Evolutionary conservation across 2,797 vertebrate genomes (phyloP), one percentile per base, ranked within the genome.

Genomic region (Smutsia gigantea): DNA sequence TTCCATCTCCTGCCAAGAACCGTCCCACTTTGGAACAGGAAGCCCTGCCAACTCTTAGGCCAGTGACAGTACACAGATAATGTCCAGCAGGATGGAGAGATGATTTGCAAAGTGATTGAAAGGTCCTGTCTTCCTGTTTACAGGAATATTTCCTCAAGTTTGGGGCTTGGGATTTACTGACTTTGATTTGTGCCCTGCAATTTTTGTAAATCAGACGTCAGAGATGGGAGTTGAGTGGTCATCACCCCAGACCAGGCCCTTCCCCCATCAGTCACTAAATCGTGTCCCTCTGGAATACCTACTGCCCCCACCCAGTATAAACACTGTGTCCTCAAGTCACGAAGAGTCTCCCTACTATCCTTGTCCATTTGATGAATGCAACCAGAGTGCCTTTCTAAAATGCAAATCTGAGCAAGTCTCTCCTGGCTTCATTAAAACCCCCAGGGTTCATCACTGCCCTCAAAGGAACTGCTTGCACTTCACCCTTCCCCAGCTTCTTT

Each of bases 1-100:
- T 95, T 51, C 94, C 23, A 7, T 34, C 59, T 86, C 82, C 78
- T 96, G 97, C 94, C 97, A 93, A 90, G 94, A 96, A 51, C 81
- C 34, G 8, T 59, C 72, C 94, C 85, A 92, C 90, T 94, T 94
- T 84, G 95, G 96, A 96, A 97, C 84, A 74, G 39, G 55, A 96
- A 87, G 82, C 78, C 57, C 94, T 90, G 87, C 69, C 94, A 95
- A 64, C 55, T 90, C 27, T 68, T 23, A 90, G 95, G 85, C 75
- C 7, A 0, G 63, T 87, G 74, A 21, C 57, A 39, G 81, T 87
- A 51, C 90, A 84, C 75, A 95, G 87, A 71, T 77, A 46, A 87
- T 5, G 72, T 95, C 94, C 90, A 69, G 57, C 64, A 95, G 72
- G 68, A 78, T 85, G 66, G 81, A 87, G 87, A 92, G 68, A 94